Evolutionary conservation across 2,113 vertebrate genomes (phyloP), one percentile per base, ranked within the genome.

Genomic region (Telmatochromis sp.): DNA sequence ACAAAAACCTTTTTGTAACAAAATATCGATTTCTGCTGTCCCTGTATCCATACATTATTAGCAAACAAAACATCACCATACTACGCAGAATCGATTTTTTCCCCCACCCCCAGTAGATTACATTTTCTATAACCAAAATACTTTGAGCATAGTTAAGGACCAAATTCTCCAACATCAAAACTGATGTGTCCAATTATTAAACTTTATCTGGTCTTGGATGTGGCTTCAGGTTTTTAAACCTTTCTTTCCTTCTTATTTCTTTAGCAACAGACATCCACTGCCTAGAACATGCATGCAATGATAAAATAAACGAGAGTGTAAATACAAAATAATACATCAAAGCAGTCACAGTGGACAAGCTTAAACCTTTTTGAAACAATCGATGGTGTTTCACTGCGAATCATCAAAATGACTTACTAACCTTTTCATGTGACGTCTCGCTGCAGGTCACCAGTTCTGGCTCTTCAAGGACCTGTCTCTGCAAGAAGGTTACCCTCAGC

Each of bases 391-490:
- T 73, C 13, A 10, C 21, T 26, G 21, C 4, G 5, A 73, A 73
- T 47, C 40, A 28, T 73, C 21, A 3, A 45, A 73, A 2, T 47
- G 23, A 7, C 40, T 3, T 11, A 26, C 42, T 79, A 11, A 85
- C 11, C 13, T 53, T 4, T 83, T 6, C 23, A 37, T 2, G 4
- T 3, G 2, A 7, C 84, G 42, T 89, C 60, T 35, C n/a, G 1
- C 83, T 90, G 37, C 83, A 96, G 96, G 83, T 65, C 94, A 95
- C 21, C 90, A 94, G 60, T 92, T 95, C 79, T 96, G 96, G 96
- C 86, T 96, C 31, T 96, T 96, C 88, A 95, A 88, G 73, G 96
- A 94, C 78, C 93, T 96, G 37, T 88, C 93, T 33, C 95, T 96
- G 23, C 95, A 96, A 84, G 95, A 96, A 1, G 96, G 95, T 12